These are phyloP conservation scores for Virgularia gustaviana DNA, from an alignment of 92 coral and sea anemone species.

Conservation along the genomic window DNA sequence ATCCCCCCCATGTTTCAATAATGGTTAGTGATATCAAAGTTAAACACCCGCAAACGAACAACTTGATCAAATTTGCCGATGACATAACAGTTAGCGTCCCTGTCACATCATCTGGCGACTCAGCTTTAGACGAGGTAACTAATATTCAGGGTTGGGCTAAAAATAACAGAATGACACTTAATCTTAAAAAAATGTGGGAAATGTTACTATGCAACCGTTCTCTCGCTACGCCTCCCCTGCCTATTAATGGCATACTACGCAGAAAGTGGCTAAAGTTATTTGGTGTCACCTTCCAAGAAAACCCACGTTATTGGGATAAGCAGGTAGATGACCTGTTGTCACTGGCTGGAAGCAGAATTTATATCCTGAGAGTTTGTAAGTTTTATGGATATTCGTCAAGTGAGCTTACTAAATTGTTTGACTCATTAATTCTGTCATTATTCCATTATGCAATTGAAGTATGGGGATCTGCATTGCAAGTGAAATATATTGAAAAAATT, in stretches of 20 bases:
- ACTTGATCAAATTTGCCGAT: constrained; percentile 1
- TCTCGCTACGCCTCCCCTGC: background rate
- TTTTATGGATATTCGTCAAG: too few relatives aligned
- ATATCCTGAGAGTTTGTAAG: constrained; percentile 1
- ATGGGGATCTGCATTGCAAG: background rate
- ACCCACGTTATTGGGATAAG: background rate
- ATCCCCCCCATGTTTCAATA: too few relatives aligned
- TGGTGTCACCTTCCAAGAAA: background rate
- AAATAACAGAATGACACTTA: background rate
- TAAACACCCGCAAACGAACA: background rate
- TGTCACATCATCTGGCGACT: background rate
- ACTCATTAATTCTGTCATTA: too few relatives aligned
- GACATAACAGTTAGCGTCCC: background rate
- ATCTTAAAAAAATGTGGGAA: constrained; percentile 1
- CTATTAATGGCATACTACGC: background rate
- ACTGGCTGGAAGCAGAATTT: background rate
- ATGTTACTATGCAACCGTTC: background rate
- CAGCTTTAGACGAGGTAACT: background rate
- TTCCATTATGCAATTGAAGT: background rate
- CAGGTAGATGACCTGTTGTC: background rate
- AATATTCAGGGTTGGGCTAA: background rate
- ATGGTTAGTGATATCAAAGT: constrained; percentile 7
- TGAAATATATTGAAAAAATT: too few relatives aligned
- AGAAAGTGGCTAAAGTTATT: background rate
- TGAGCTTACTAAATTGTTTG: too few relatives aligned